Conservation (phyloP, 2,797 vertebrate species). For the Arnoldichthys spilopterus region DNA sequence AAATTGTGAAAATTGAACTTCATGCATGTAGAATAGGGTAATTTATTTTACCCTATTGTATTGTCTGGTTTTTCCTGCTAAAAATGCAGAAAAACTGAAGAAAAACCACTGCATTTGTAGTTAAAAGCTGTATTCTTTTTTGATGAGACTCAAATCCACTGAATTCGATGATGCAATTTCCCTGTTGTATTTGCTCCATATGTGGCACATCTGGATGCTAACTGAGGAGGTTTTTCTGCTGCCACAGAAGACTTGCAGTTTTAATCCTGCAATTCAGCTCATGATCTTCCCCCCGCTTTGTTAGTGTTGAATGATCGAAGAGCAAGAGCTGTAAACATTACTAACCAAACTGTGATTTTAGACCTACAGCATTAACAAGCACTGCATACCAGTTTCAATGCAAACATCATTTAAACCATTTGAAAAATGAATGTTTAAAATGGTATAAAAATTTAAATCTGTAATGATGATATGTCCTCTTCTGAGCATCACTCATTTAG, state of each 20-base stretch:
- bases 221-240: slow-evolving; percentile 54
- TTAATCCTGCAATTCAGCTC: slow-evolving; percentile 64
- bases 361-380: slow-evolving; percentile 1
- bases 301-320: slow-evolving; percentile 15
- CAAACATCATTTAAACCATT: neutral
- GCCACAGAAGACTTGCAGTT: slow-evolving; percentile 68
- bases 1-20: neutral
- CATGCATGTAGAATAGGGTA: neutral
- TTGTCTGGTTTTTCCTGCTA: neutral
- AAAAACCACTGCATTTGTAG: slow-evolving; percentile 24
- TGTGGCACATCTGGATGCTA: slow-evolving; percentile 75
- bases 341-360: neutral
- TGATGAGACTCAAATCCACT: slow-evolving; percentile 41
- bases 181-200: slow-evolving; percentile 66
- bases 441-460: neutral
- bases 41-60: too few relatives aligned
- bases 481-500: neutral
- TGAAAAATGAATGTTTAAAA: neutral
- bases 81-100: neutral
- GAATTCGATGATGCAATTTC: slow-evolving; percentile 60
- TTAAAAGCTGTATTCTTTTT: slow-evolving; percentile 17
- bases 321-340: neutral
- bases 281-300: slow-evolving; percentile 1
- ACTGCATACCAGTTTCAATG: neutral
- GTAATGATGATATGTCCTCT: neutral